Base-by-base conservation (phyloP, 2,113 vertebrate species). In the Galemys pyrenaicus region DNA sequence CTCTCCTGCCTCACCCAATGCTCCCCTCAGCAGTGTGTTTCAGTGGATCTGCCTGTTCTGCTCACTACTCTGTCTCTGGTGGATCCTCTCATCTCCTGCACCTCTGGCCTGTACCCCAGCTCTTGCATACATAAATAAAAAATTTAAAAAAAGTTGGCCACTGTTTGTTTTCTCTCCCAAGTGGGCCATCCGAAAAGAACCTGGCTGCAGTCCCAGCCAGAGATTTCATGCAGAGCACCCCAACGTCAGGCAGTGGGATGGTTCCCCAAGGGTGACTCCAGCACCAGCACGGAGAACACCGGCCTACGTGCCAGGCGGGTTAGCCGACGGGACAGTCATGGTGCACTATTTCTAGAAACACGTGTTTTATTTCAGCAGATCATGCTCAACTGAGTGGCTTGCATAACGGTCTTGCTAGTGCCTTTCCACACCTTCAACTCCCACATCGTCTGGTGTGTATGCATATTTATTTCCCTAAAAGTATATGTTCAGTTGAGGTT, bases 391-490 rank as follows among this genome's bases (percentile, higher is more conserved):
- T 92, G 54, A 94, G 17, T 37, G 44, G 92, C 56, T 95, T 75
- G 73, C 62, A 54, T 67, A 94, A 95, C 15, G 13, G 79, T 84
- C 70, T 92, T 81, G 30, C 70, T 94, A 12, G 35, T 44, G 71
- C 56, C 74, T 65, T 80, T 32, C 89, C 60, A 95, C 70, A 91
- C 51, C 95, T 92, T 67, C 17, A 28, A 73, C 86, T 83, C 86
- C 96, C 82, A 95, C 68, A 9, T 64, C 71, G 85, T 95, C 94
- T 86, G 86, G 39, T 54, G 46, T 67, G 37, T 68, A 58, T 49
- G 67, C 46, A 70, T 56, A 93, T 89, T 92, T 64, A 87, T 39
- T 62, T 87, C 75, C 75, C 93, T 93, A 92, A 70, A 94, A 39
- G 44, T 79, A 5, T 39, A 58, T 71, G 22, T 73, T 93, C 79